A percentile compares a stretch with the other conserved stretches of the same genome.
phyloP scores from a whole-genome alignment of 1,140 invertebrate genomes.

The Rhynchophorus ferrugineus region DNA sequence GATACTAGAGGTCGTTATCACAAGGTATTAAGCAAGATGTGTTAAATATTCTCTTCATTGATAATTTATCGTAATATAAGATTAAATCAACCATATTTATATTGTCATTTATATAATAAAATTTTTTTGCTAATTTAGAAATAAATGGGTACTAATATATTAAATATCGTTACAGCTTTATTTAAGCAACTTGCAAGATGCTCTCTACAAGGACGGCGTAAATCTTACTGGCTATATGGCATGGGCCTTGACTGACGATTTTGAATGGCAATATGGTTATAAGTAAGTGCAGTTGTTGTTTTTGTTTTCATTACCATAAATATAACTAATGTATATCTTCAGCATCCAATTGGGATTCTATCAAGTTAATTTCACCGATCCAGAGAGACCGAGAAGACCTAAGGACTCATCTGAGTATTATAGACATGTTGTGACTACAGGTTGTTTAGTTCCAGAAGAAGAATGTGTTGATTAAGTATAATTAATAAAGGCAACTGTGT shows the following conservation, averaged over 20 bases:
- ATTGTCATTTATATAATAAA: no score
- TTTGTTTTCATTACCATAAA: no score
- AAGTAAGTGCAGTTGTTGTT: constrained; percentile 40
- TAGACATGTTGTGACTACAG: constrained; percentile 45
- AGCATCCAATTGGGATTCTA: constrained; percentile 59
- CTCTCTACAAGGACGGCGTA: constrained; percentile 13
- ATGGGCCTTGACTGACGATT: constrained; percentile 45
- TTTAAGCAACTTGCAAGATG: constrained; percentile 47
- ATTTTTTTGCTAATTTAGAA: no score
- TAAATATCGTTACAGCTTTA: no score
- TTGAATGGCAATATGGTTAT: constrained; percentile 50
- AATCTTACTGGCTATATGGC: constrained; percentile 19
- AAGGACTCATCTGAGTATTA: constrained; percentile 62
- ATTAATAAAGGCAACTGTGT: no score
- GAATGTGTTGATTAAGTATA: background rate
- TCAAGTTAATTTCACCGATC: constrained; percentile 61
- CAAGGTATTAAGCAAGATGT: constrained; percentile 8
- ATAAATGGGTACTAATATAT: no score
- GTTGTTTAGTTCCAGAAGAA: constrained; percentile 10
- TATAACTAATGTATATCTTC: background rate
- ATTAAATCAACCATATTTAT: no score
- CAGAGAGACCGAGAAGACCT: constrained; percentile 53
- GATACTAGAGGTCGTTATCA: constrained; percentile 18
- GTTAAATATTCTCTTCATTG: constrained; percentile 3
- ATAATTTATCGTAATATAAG: no score